Base-by-base conservation (phyloP, 2,113 vertebrate genomes). In the Ciconia stormi region DNA sequence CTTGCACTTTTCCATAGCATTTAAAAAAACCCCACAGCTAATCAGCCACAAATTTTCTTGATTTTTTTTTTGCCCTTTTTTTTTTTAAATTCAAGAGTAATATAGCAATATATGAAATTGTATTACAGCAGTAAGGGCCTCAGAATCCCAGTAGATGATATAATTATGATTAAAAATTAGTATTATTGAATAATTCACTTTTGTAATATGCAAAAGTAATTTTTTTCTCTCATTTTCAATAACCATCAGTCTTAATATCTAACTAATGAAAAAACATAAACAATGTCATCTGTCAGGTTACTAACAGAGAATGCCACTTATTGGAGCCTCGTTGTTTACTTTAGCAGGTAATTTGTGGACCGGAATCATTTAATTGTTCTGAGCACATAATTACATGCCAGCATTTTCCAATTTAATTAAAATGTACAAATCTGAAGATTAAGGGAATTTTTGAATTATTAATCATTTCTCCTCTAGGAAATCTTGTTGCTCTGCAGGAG, bases 401-500 rank as follows among this genome's bases (percentile, higher is more conserved):
- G 97, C 97, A 96, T 98, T 98, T 99, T 98, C 98, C 98, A 98
- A 97, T 98, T 98, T 98, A 98, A 99, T 99, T 99, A 98, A 99
- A 99, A 98, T 98, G 96, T 98, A 99, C 97, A 98, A 98, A 98
- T 98, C 96, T 98, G 97, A 98, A 98, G 98, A 98, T 98, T 98
- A 98, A 98, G 97, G 95, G 96, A 98, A 98, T 97, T 98, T 98
- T 97, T 98, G 96, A 98, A 98, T 99, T 99, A 99, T 99, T 99
- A 99, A 99, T 99, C 98, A 98, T 98, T 98, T 98, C 98, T 98
- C 98, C 98, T 98, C 97, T 97, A 98, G 98, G 98, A 99, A 98
- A 98, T 99, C 98, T 98, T 99, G 98, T 98, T 99, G 98, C 98
- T 98, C 98, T 98, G 98, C 98, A 98, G 98, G 98, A 98, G 98